phyloP scores from a whole-genome alignment of 92 coral and sea anemone genomes.

The Phenganax marumi region DNA sequence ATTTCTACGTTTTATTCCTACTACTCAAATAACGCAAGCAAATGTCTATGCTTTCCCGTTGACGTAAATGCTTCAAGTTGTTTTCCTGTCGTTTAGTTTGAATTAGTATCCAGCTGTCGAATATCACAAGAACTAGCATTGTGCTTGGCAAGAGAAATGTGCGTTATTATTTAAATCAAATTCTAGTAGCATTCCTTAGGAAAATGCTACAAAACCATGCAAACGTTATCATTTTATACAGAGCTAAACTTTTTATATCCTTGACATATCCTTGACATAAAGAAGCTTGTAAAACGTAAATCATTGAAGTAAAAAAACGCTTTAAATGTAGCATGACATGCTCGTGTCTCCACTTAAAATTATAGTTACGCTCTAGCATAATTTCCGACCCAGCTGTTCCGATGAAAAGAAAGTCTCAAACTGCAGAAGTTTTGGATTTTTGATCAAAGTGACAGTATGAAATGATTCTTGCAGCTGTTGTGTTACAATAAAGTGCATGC shows the following conservation, averaged over 20 bases:
- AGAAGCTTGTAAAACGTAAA: not conserved
- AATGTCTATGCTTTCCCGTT: not conserved
- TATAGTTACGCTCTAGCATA: not conserved
- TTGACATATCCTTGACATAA: not conserved
- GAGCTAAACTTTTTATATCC: not conserved
- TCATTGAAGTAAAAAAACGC: not conserved
- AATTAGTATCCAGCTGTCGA: conserved; percentile 5
- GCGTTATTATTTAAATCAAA: conserved; percentile 18
- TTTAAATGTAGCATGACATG: not conserved
- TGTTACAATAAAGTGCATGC: not conserved
- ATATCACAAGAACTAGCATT: not conserved
- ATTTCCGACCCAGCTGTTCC: conserved; percentile 40
- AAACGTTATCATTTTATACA: not conserved
- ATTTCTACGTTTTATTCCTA: not conserved
- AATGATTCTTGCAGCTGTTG: conserved; percentile 5
- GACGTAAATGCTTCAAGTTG: not conserved
- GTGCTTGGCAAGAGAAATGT: conserved; percentile 14
- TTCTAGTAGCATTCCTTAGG: not conserved
- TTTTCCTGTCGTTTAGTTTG: not conserved
- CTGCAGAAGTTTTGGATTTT: not conserved
- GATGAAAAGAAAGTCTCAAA: not conserved
- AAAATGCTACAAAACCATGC: not conserved
- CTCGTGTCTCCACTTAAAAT: conserved; percentile 19
- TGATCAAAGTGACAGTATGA: not conserved
- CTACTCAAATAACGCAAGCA: not conserved